Conservation (phyloP, 2,888 invertebrate species). For the Gastracanthus pulcherrimus region DNA sequence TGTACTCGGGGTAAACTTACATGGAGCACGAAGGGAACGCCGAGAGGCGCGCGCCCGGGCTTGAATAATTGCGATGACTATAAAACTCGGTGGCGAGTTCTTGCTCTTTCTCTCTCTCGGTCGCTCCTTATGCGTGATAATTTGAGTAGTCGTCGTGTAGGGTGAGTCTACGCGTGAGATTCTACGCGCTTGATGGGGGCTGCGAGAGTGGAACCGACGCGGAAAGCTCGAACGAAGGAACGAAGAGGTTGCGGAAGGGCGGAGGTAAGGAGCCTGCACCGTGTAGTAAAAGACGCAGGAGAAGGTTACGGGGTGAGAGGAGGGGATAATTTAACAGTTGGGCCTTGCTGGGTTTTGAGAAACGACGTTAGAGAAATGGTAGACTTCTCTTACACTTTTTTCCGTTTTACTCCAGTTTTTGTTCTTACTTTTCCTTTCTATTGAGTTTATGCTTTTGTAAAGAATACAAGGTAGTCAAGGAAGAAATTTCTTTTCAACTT, state of each 20-base stretch:
- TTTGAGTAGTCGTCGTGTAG: slow-evolving; percentile 32
- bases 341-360: slow-evolving; percentile 8
- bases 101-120: not conserved
- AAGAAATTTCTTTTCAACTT: not conserved
- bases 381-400: too few species aligned
- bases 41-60: not conserved
- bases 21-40: not conserved
- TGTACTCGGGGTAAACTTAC: slow-evolving; percentile 10
- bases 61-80: slow-evolving; percentile 33
- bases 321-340: not conserved
- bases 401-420: not conserved
- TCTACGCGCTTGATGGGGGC: not conserved
- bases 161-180: not conserved
- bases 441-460: not conserved
- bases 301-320: not conserved
- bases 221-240: slow-evolving; percentile 7
- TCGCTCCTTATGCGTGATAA: slow-evolving; percentile 42
- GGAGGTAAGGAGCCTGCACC: slow-evolving; percentile 10
- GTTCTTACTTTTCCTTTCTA: not conserved
- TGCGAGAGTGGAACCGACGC: not conserved
- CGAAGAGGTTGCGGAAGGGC: not conserved
- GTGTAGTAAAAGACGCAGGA: slow-evolving; percentile 1
- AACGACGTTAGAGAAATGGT: not conserved
- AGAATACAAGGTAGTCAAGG: too few species aligned
- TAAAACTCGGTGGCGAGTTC: slow-evolving; percentile 14